Evolutionary conservation across 2,888 invertebrate genomes (phyloP).

Genomic region (Mesorhabditis spiculigera): DNA sequence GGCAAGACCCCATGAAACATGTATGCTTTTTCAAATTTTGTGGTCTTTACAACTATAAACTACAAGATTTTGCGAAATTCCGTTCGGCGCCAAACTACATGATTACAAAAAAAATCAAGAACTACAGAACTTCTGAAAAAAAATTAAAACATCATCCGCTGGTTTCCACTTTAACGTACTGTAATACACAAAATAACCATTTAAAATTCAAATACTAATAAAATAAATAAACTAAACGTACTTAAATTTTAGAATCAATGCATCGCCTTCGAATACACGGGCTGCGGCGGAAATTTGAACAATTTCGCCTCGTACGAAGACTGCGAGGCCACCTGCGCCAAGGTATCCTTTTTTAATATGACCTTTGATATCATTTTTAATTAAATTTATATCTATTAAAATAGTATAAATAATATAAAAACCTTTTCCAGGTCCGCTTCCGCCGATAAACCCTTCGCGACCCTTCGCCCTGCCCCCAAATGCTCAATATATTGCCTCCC

Average conservation of each 20-base stretch:
- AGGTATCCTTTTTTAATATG: slow-evolving; percentile 17
- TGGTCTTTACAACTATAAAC: no score
- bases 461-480: not conserved
- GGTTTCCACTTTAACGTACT: not conserved
- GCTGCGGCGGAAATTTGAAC: slow-evolving; percentile 56
- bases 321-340: slow-evolving; percentile 51
- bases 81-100: no score
- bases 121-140: no score
- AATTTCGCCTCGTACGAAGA: slow-evolving; percentile 54
- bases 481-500: not conserved
- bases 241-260: slow-evolving; percentile 48
- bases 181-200: not conserved
- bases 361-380: no score
- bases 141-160: no score
- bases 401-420: no score
- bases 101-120: no score
- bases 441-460: not conserved
- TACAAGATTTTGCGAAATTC: no score
- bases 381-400: no score
- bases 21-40: no score
- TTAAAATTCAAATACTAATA: not conserved
- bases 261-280: slow-evolving; percentile 56
- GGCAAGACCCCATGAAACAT: no score
- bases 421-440: not conserved
- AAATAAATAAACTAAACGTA: slow-evolving; percentile 2